Percentiles rank a stretch among this genome's conserved stretches.
These are phyloP conservation scores for Melanotaenia maccullochi DNA, from an alignment of 2,797 vertebrate species.

Conservation along the genomic window DNA sequence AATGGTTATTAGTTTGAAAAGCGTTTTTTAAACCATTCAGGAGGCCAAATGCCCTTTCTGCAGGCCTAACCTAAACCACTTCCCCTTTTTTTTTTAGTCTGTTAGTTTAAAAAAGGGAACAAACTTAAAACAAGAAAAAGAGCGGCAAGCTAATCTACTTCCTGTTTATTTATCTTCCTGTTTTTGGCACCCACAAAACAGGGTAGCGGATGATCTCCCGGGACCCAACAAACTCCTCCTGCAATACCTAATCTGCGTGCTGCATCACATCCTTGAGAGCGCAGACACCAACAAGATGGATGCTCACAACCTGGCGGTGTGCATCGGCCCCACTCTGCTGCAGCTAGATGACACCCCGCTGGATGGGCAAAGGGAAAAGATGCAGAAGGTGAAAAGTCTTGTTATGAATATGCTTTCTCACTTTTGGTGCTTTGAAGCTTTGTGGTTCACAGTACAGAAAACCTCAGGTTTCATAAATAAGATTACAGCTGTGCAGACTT, in stretches of 20 bases:
- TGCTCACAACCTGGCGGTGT: slow-evolving; percentile 91
- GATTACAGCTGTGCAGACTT: slow-evolving; percentile 1
- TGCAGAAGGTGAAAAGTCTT: slow-evolving; percentile 85
- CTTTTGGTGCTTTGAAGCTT: slow-evolving; percentile 58
- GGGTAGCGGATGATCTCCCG: slow-evolving; percentile 87
- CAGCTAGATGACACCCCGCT: slow-evolving; percentile 74
- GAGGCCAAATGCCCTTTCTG: background rate
- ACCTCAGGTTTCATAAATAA: slow-evolving; percentile 65
- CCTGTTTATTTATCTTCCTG: slow-evolving; percentile 44
- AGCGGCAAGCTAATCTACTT: slow-evolving; percentile 57
- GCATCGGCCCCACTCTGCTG: slow-evolving; percentile 91
- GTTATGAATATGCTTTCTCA: slow-evolving; percentile 49
- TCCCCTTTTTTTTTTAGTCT: slow-evolving; percentile 43
- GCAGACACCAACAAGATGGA: slow-evolving; percentile 90
- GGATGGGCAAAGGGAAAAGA: slow-evolving; percentile 85
- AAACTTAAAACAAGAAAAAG: slow-evolving; percentile 51
- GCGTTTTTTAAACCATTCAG: slow-evolving; percentile 51
- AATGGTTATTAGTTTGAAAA: slow-evolving; percentile 11
- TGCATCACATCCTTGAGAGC: slow-evolving; percentile 86
- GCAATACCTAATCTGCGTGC: slow-evolving; percentile 86
- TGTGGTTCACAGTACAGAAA: slow-evolving; percentile 55
- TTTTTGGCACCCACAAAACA: slow-evolving; percentile 54
- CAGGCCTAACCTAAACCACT: slow-evolving; percentile 25
- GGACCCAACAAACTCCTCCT: slow-evolving; percentile 87
- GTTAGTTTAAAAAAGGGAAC: slow-evolving; percentile 62